Base-by-base conservation (phyloP, 2,113 vertebrate genomes). In the Sialia sialis region DNA sequence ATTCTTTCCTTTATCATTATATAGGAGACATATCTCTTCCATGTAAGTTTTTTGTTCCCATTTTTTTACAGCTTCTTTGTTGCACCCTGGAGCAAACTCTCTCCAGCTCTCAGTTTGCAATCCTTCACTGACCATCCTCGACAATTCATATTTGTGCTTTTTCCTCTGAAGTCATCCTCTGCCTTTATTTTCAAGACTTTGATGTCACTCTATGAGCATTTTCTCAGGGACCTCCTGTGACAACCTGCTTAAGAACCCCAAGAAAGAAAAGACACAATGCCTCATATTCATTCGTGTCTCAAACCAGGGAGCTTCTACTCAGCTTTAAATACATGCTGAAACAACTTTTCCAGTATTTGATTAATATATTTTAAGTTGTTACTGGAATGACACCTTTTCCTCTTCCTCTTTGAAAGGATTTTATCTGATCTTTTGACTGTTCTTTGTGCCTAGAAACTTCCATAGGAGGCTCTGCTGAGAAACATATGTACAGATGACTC, bases 371-470 rank as follows among this genome's bases (percentile, higher is more conserved):
- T 63, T 59, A 60, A 43, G 19, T 76, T 94, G 70, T 91, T 69
- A 69, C 59, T 20, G 3, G 69, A 79, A 83, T 79, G 49, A 46
- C 51, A 58, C 34, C 8, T 84, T 87, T 94, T 84, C 74, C 34
- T 70, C 52, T 94, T 67, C 59, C 19, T 70, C 54, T 92, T 91
- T 95, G 89, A 85, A 93, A 89, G 34, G 32, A 85, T 83, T 92
- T 95, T 85, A 68, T 95, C 67, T 85, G 59, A 94, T 87, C 84
- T 95, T 91, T 79, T 77, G 32, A 87, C 30, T 79, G 58, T 73
- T 84, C 41, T 89, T 92, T 94, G 30, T 82, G 63, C 62, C 73
- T 72, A 82, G 84, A 89, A 91, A 21, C 66, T 89, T 95, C 84
- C 51, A 85, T 16, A 41, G 66, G 67, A 91, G 83, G 29, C 59